Conservation (phyloP, 2,888 invertebrate species). For the Chrysolina haemoptera region DNA sequence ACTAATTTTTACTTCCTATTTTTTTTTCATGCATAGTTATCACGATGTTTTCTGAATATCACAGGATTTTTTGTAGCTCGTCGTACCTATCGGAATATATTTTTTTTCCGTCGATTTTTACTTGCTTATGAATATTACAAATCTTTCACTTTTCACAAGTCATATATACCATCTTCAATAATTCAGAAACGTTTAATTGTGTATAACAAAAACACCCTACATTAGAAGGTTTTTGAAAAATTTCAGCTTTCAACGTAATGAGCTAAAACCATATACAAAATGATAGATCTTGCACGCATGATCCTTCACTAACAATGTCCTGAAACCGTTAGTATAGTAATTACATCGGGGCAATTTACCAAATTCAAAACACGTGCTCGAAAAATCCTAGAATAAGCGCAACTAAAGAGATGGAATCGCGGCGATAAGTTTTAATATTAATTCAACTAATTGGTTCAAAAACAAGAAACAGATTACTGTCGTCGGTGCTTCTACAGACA, state of each 20-base stretch:
- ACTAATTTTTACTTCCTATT: no score
- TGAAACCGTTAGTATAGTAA: conserved; percentile 39
- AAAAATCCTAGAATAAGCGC: conserved; percentile 44
- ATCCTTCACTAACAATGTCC: conserved; percentile 41
- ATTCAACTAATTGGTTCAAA: conserved; percentile 70
- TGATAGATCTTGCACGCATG: conserved; percentile 44
- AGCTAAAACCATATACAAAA: conserved; percentile 36
- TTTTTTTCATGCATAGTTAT: no score
- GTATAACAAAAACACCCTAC: neutral
- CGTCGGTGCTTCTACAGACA: conserved; percentile 64
- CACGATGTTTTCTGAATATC: no score
- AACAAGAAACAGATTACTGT: conserved; percentile 64
- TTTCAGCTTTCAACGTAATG: conserved; percentile 14
- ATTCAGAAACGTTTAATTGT: neutral
- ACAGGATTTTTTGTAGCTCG: no score
- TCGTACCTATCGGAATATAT: no score
- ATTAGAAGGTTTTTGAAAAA: neutral
- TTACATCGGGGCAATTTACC: conserved; percentile 31
- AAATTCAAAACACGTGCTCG: conserved; percentile 53
- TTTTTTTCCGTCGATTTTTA: no score
- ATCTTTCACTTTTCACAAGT: no score
- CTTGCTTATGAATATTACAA: no score
- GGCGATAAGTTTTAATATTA: conserved; percentile 66
- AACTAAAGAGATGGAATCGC: conserved; percentile 45
- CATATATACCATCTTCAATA: no score